Evolutionary conservation across 2,797 vertebrate species (phyloP), one percentile per base, ranked within the genome.

Genomic region (Serranus cabrilla): DNA sequence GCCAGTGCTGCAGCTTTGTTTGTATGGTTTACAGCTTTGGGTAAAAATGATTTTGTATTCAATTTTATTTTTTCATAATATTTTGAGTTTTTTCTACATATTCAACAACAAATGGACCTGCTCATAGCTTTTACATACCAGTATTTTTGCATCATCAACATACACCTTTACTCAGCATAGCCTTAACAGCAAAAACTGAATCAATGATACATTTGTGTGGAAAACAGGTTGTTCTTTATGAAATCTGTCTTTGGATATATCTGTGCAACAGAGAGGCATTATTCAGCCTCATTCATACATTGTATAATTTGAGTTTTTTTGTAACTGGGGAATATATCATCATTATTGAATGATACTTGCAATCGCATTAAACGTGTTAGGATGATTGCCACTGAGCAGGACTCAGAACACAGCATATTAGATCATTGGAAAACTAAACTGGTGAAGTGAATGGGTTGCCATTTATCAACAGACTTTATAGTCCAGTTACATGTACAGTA

Each of bases 301-400:
- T 73, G 51, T 74, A 66, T 65, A 66, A 72, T 70, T 75, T 87
- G n/a, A 74, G 21, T 65, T 86, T 81, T n/a, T 71, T 51, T 67
- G 56, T 49, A 76, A 60, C 69, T 69, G 77, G 64, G 74, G 59
- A 74, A 72, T 66, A 74, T 85, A 77, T 69, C 82, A 39, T 27
- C 14, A 21, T 84, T 71, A 58, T 67, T 65, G 57, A 78, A 70
- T 82, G 73, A 52, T 56, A 67, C 87, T 74, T 83, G 76, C 46
- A 11, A 50, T 71, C 49, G 73, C 50, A 65, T 78, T 60, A 25
- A 86, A 83, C 69, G 85, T 87, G 87, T 89, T 84, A 49, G 72
- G 82, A 87, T 81, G 82, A 90, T 81, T 83, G 88, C 91, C 85
- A 69, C 87, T 92, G 86, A 92, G 90, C 93, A 92, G 90, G 90